A percentile compares a stretch with the other conserved stretches of the same genome.
These are phyloP conservation scores for Tridacna gigas DNA, from an alignment of 2,888 invertebrate genomes.

Conservation along the genomic window DNA sequence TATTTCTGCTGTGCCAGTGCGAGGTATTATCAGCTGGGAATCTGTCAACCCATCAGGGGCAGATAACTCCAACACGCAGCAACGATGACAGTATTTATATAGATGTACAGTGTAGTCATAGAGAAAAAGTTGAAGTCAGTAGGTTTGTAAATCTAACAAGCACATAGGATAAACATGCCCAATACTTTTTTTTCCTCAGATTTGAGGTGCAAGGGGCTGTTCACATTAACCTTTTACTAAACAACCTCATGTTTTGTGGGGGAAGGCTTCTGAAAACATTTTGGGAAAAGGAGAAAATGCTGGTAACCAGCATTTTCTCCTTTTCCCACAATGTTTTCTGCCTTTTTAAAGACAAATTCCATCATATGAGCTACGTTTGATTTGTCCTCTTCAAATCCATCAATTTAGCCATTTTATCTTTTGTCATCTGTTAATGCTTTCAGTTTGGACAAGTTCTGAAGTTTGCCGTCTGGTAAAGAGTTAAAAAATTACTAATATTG, in stretches of 20 bases:
- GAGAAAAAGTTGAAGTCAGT: neutral
- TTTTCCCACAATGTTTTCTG: neutral
- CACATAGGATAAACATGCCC: neutral
- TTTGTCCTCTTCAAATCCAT: too few relatives aligned
- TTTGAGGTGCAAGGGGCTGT: neutral
- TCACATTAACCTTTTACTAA: neutral
- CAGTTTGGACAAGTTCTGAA: neutral
- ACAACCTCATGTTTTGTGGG: neutral
- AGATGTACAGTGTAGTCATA: neutral
- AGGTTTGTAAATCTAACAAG: neutral
- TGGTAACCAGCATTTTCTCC: neutral
- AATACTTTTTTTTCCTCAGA: neutral
- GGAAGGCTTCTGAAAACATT: neutral
- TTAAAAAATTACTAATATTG: neutral
- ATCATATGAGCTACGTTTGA: too few relatives aligned
- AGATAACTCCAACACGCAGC: constrained; percentile 5
- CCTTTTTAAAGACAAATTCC: neutral
- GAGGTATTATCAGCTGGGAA: constrained; percentile 64
- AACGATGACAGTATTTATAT: constrained; percentile 7
- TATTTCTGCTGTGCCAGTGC: constrained; percentile 50
- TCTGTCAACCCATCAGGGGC: constrained; percentile 57
- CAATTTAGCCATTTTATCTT: too few relatives aligned
- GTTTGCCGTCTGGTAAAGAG: neutral
- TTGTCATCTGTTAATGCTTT: neutral
- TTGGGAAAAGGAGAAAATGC: constrained; percentile 2